Evolutionary conservation across 2,888 invertebrate genomes (phyloP).

Genomic region (Meiosimyza platycephala): DNA sequence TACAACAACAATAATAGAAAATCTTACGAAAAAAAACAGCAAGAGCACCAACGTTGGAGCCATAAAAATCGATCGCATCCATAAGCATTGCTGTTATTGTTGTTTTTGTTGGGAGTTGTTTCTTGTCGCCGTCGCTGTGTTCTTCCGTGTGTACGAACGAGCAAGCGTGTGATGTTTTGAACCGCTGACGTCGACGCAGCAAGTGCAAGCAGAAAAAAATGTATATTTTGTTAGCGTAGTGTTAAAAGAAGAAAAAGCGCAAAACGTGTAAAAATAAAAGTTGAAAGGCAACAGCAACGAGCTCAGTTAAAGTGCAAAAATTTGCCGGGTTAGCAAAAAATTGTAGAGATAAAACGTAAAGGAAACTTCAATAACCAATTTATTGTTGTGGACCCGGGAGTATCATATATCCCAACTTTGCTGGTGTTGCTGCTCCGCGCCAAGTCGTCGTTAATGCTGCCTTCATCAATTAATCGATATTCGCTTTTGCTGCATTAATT

Average conservation of each 20-base stretch:
- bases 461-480: too few species aligned
- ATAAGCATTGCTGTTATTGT: neutral
- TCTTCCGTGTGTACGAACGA: neutral
- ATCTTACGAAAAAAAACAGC: neutral
- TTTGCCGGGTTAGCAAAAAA: too few species aligned
- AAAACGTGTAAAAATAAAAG: neutral
- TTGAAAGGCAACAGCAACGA: neutral
- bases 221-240: neutral
- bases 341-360: too few species aligned
- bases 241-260: neutral
- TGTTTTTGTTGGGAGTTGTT: neutral
- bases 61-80: conserved; percentile 26
- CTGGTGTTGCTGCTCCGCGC: too few species aligned
- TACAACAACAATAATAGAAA: conserved; percentile 12
- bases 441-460: too few species aligned
- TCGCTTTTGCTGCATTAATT: too few species aligned
- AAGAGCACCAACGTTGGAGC: conserved; percentile 14
- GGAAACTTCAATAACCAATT: too few species aligned
- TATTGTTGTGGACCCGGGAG: too few species aligned
- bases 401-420: too few species aligned
- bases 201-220: conserved; percentile 16
- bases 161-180: neutral
- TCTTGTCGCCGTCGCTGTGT: neutral
- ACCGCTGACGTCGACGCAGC: neutral
- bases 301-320: too few species aligned